Evolutionary conservation across 2,113 vertebrate genomes (phyloP), one percentile per base, ranked within the genome.

Genomic region (Trichechus manatus): DNA sequence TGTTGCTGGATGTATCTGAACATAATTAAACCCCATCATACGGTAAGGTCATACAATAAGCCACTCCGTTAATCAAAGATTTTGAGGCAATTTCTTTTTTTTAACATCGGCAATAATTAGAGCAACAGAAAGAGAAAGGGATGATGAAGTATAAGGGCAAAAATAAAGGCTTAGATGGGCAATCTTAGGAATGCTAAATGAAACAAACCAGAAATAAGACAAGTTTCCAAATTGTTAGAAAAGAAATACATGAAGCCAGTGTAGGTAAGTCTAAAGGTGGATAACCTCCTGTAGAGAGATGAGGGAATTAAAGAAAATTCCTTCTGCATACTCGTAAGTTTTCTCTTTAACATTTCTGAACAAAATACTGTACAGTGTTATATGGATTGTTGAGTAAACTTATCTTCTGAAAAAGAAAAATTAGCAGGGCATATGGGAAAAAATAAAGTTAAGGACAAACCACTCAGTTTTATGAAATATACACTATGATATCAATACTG

Each of bases 271-370:
- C 3, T 80, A 83, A 91, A 79, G 47, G 8, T 44, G 15, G 0
- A 5, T 33, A 39, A 8, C 1, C 17, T 56, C 15, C 4, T 25
- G 0, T 15, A 27, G 0, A 17, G 4, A 0, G 7, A 42, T 17
- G n/a, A 68, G 7, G 14, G 3, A 50, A 74, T 13, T 25, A 39
- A 33, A 77, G 29, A 22, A 88, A 22, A 33, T 0, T 2, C 1
- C 14, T 88, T 31, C n/a, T 10, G 22, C 77, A 22, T 3, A 39
- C 23, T 25, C 29, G 6, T 15, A 39, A 42, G 9, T 33, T 70
- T 53, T 77, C 25, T 88, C n/a, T 64, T 82, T 61, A 33, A 47
- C 6, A 2, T 87, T 23, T 15, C 17, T n/a, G 9, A n/a, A 29
- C 20, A 59, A 33, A 68, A 33, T 10, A 20, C 10, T 39, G 2